phyloP scores from a whole-genome alignment of 2,113 vertebrate species.

The Grammomys surdaster region DNA sequence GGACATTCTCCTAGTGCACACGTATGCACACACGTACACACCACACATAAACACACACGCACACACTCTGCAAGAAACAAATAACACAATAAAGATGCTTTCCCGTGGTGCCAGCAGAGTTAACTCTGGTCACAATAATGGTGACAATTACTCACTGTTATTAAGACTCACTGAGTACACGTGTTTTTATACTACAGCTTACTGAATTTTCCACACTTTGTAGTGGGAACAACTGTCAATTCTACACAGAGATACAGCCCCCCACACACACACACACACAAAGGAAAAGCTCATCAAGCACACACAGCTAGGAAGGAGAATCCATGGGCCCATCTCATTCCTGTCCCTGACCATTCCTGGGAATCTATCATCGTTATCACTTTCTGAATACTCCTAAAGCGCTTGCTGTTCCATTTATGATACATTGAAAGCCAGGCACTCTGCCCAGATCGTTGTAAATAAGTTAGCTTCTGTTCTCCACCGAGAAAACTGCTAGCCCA shows the following conservation, averaged over 20 bases:
- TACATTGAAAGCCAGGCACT: background rate
- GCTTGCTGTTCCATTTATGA: background rate
- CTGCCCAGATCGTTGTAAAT: background rate
- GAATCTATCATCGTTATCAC: background rate
- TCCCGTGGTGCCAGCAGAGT: background rate
- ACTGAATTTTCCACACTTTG: background rate
- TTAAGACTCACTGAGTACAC: accelerated
- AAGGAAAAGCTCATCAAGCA: background rate
- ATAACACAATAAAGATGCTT: background rate
- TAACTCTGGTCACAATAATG: background rate
- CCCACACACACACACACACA: no score
- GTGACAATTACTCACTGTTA: background rate
- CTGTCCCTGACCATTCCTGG: background rate
- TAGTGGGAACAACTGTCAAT: background rate
- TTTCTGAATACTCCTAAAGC: slow-evolving; percentile 1
- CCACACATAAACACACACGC: background rate
- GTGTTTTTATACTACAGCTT: background rate
- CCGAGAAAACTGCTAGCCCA: background rate
- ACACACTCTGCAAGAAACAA: background rate
- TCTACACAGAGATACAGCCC: background rate
- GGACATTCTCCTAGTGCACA: background rate
- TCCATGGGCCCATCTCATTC: background rate
- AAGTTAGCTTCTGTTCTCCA: background rate
- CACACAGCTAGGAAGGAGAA: background rate
- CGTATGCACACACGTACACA: background rate